Base-by-base conservation (phyloP, 2,888 invertebrate species). In the Opisthograptis luteolata region DNA sequence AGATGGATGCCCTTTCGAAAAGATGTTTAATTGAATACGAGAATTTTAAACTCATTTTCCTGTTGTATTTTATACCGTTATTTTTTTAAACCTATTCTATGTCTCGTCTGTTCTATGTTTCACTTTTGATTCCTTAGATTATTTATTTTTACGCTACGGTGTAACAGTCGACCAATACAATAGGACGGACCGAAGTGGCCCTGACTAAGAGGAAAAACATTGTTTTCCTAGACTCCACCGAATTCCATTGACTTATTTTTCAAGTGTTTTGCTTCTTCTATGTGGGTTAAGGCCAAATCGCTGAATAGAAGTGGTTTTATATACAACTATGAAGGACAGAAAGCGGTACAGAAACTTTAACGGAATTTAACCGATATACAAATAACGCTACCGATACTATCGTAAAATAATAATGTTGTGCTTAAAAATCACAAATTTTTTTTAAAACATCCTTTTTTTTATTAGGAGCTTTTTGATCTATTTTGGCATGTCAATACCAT, bases 161-260 rank as follows among this genome's bases (percentile, higher is more conserved):
- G 75, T 78, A 37, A 79, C 5, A 22, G 13, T 0, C 22, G 6
- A 12, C 51, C 59, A 44, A 41, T 37, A 60, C 47, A 43, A 49
- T 44, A 62, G 61, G 61, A 64, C 50, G 65, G 62, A 52, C 64
- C 58, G 60, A 68, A 76, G 65, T 70, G 67, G 59, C 60, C 64
- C 34, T 63, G 66, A 66, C 66, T 66, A 62, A 56, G 60, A 62
- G 59, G 54, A 64, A 66, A 70, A 73, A 74, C 71, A 73, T 76
- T 78, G 73, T 79, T 78, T 80, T 79, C 78, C 68, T 60, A 60
- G 64, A 62, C 53, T 59, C 58, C 58, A 17, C 61, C 58, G 55
- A 61, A 35, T 44, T 51, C 63, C 60, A 72, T 73, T 74, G 79
- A 76, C 77, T 78, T 79, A 77, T 75, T 73, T 77, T 74, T 67